Evolutionary conservation across 2,888 invertebrate species (phyloP).

Genomic region (Chydorus sphaericus): DNA sequence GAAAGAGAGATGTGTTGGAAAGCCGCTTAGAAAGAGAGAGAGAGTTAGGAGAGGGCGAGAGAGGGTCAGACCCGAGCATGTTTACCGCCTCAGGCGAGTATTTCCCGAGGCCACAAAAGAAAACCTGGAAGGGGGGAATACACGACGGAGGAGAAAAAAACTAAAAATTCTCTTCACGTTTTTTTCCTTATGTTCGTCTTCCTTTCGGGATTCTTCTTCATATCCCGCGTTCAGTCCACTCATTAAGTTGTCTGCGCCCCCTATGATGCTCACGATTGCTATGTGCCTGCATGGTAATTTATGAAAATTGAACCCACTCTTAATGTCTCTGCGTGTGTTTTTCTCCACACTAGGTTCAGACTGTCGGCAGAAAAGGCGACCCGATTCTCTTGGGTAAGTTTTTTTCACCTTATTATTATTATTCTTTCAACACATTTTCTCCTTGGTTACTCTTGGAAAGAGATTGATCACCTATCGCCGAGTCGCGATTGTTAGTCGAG

Average conservation of each 20-base stretch:
- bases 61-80: too few relatives aligned
- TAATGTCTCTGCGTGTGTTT: slow-evolving; percentile 8
- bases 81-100: too few relatives aligned
- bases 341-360: slow-evolving; percentile 7
- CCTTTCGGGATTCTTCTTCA: background rate
- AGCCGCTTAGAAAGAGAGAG: too few relatives aligned
- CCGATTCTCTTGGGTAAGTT: slow-evolving; percentile 65
- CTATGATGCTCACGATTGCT: slow-evolving; percentile 1
- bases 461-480: slow-evolving; percentile 2
- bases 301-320: slow-evolving; percentile 1
- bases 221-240: slow-evolving; percentile 1
- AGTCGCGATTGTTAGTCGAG: background rate
- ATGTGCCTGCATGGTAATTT: background rate
- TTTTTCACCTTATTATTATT: slow-evolving; percentile 3
- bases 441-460: background rate
- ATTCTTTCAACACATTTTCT: background rate
- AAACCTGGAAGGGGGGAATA: too few relatives aligned
- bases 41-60: too few relatives aligned
- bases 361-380: slow-evolving; percentile 48
- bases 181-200: background rate
- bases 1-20: too few relatives aligned
- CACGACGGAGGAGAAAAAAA: too few relatives aligned
- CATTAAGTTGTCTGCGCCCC: slow-evolving; percentile 2
- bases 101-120: too few relatives aligned
- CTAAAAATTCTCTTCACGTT: slow-evolving; percentile 4